Conservation (phyloP, 64 coral and sea anemone genomes). For the Acropora yongei region DNA sequence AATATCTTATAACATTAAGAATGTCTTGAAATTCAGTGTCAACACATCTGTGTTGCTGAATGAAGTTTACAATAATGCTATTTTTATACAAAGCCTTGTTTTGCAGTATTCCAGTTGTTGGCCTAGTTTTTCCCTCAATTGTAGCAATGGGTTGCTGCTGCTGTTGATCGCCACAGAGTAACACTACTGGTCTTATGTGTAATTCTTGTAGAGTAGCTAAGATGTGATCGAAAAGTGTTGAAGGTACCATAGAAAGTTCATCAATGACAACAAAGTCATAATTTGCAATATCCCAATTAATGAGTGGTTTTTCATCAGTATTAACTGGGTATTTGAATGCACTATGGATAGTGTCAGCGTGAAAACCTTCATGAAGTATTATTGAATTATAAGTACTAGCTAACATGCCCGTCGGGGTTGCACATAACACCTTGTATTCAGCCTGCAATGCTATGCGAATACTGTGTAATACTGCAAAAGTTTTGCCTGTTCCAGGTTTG, state of each 20-base stretch:
- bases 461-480: background rate
- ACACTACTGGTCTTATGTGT: background rate
- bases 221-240: background rate
- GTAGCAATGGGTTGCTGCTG: background rate
- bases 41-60: background rate
- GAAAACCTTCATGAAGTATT: background rate
- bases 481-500: conserved; percentile 42
- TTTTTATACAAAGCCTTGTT: background rate
- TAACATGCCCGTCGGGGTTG: background rate
- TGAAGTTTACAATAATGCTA: background rate
- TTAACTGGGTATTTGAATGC: conserved; percentile 17
- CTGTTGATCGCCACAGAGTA: background rate
- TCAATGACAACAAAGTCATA: background rate
- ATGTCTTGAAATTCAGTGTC: background rate
- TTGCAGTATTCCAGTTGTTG: background rate
- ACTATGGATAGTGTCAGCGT: conserved; percentile 20
- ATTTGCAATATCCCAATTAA: background rate
- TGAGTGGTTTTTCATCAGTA: background rate
- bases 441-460: background rate
- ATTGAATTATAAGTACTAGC: background rate
- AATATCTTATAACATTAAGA: background rate
- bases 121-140: background rate
- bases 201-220: background rate
- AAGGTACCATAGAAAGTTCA: background rate
- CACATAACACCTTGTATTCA: background rate